Percentiles rank a stretch among this genome's conserved stretches.
These are phyloP conservation scores for Neosilurus mollespiculum DNA, from an alignment of 2,797 vertebrate species.

Conservation along the genomic window DNA sequence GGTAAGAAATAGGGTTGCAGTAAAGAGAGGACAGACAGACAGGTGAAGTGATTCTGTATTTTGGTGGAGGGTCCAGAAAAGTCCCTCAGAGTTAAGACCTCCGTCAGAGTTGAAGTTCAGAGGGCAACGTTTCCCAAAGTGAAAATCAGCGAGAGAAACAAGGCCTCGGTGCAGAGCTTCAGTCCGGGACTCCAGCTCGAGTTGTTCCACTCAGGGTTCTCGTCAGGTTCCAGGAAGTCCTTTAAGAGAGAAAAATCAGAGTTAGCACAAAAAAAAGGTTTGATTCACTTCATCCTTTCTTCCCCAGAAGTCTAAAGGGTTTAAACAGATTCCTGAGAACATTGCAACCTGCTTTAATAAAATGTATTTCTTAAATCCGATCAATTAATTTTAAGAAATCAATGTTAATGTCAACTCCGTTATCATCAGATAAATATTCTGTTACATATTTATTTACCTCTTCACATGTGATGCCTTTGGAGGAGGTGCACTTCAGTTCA, in stretches of 20 bases:
- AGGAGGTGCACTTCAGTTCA: conserved; percentile 67
- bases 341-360: too few relatives aligned
- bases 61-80: conserved; percentile 31
- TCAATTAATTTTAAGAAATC: background rate
- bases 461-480: conserved; percentile 67
- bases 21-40: conserved; percentile 48
- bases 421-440: background rate
- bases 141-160: conserved; percentile 32
- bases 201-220: background rate
- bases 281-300: background rate
- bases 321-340: background rate
- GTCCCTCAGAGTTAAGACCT: conserved; percentile 26
- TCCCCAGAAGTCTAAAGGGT: background rate
- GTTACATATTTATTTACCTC: background rate
- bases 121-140: conserved; percentile 31
- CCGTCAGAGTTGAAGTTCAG: conserved; percentile 18
- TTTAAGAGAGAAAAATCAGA: background rate
- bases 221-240: background rate
- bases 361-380: background rate
- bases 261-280: background rate
- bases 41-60: conserved; percentile 38
- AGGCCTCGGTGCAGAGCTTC: background rate
- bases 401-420: too few relatives aligned
- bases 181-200: conserved; percentile 6
- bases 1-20: conserved; percentile 58